Percentiles rank a stretch among this genome's conserved stretches.
These are phyloP conservation scores for Choloepus hoffmanni DNA, from an alignment of 2,113 vertebrate genomes.

Conservation along the genomic window DNA sequence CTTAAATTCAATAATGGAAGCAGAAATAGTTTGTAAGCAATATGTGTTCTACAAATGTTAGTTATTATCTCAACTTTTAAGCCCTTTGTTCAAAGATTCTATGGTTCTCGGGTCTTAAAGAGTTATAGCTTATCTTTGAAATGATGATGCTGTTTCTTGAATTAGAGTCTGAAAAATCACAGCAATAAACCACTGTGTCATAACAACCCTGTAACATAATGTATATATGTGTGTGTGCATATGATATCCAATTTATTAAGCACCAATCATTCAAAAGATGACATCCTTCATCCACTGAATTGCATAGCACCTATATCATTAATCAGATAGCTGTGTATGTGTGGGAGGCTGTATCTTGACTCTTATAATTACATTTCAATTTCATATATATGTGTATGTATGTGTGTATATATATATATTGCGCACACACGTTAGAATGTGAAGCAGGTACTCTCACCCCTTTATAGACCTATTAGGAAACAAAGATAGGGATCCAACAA, in stretches of 20 bases:
- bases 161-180: not conserved
- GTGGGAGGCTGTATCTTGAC: not conserved
- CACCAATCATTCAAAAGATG: not conserved
- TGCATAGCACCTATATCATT: too few relatives aligned
- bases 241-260: not conserved
- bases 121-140: not conserved
- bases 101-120: not conserved
- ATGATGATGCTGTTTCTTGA: not conserved
- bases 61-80: not conserved
- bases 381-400: not conserved
- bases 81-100: not conserved
- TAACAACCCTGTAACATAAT: too few relatives aligned
- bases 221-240: too few relatives aligned
- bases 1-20: not conserved
- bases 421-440: too few relatives aligned
- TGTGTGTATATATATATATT: not conserved
- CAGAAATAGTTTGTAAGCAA: not conserved
- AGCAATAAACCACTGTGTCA: not conserved
- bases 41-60: not conserved
- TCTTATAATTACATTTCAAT: not conserved
- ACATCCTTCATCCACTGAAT: not conserved
- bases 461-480: not conserved
- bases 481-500: not conserved
- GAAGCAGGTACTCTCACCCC: not conserved
- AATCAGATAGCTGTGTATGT: not conserved